These are phyloP conservation scores for Papilio glaucus DNA, from an alignment of 1,140 invertebrate genomes.

Conservation along the genomic window DNA sequence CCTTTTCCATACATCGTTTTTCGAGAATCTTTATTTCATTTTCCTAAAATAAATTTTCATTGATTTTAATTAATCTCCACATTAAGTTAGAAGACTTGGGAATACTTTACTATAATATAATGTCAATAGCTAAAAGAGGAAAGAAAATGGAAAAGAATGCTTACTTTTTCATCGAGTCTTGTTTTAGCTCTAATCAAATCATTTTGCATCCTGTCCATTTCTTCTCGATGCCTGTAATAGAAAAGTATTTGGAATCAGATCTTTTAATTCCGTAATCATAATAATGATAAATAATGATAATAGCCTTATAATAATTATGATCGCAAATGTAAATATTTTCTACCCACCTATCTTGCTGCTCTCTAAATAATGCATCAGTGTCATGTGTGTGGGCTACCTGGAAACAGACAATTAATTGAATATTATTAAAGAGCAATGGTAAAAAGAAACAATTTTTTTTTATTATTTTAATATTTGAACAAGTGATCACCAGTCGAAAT, in stretches of 20 bases:
- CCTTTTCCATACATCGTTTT: constrained; percentile 81
- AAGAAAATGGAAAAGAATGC: constrained; percentile 26
- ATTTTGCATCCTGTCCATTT: constrained; percentile 76
- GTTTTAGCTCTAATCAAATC: constrained; percentile 76
- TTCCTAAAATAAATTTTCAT: constrained; percentile 58
- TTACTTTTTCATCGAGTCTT: constrained; percentile 78
- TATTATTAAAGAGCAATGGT: no score
- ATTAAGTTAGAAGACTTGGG: no score
- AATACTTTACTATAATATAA: no score
- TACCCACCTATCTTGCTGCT: constrained; percentile 78
- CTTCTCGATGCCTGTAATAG: constrained; percentile 77
- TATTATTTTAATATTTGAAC: no score
- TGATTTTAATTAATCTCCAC: no score
- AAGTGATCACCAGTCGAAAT: no score
- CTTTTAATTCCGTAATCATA: no score
- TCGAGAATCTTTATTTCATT: constrained; percentile 82
- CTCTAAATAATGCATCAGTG: constrained; percentile 78
- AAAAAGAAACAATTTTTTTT: no score
- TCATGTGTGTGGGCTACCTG: constrained; percentile 75
- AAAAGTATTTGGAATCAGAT: neutral
- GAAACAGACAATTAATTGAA: constrained; percentile 39
- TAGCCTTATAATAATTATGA: no score
- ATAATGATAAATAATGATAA: no score
- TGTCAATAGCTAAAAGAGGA: neutral
- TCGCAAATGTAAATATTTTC: constrained; percentile 4